A percentile compares a stretch with the other conserved stretches of the same genome.
Evolutionary conservation across 2,113 vertebrate genomes (phyloP).

Genomic region (Sakesphorus luctuosus): DNA sequence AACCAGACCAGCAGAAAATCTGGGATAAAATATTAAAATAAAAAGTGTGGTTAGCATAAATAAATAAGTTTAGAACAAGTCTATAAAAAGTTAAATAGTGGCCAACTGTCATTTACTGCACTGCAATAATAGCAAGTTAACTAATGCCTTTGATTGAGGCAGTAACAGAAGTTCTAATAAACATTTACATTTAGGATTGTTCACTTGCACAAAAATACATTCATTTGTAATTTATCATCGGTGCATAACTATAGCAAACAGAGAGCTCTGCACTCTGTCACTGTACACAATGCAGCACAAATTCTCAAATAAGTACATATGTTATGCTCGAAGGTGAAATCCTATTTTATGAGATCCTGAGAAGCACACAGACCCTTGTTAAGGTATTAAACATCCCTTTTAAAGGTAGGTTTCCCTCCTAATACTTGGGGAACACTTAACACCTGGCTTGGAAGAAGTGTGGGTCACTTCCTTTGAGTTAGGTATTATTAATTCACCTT

Average conservation of each 20-base stretch:
- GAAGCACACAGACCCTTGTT: not conserved
- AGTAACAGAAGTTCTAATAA: constrained; percentile 54
- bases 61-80: not conserved
- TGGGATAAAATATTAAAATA: constrained; percentile 29
- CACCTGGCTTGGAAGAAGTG: not conserved
- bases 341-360: not conserved
- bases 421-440: not conserved
- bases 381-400: not conserved
- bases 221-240: constrained; percentile 35
- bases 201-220: constrained; percentile 58
- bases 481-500: not conserved
- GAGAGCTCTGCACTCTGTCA: constrained; percentile 52
- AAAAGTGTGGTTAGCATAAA: not conserved
- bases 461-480: not conserved
- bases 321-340: not conserved
- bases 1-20: not conserved
- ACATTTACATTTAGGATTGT: constrained; percentile 56
- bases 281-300: not conserved
- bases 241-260: constrained; percentile 32
- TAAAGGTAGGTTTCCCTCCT: not conserved
- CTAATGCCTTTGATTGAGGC: constrained; percentile 12
- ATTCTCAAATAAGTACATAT: constrained; percentile 27
- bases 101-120: not conserved
- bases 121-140: constrained; percentile 28
- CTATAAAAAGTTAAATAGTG: constrained; percentile 20